Evolutionary conservation across 1,140 invertebrate genomes (phyloP).

Genomic region (Melanaphis sacchari): DNA sequence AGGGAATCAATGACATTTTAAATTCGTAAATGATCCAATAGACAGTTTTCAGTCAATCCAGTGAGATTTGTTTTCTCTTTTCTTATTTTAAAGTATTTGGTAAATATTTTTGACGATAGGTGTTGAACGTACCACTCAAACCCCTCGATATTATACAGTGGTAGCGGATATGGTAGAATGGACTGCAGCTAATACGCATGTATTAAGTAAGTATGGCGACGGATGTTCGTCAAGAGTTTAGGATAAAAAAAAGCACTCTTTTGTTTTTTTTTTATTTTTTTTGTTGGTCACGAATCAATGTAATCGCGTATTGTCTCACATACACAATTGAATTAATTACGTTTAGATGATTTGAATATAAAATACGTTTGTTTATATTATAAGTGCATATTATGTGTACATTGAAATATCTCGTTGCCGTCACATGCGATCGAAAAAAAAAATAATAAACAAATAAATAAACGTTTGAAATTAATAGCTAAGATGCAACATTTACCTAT

Average conservation of each 20-base stretch:
- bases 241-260: background rate
- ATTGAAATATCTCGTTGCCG: background rate
- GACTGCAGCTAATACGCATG: background rate
- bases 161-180: background rate
- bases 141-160: background rate
- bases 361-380: background rate
- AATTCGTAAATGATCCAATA: background rate
- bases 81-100: background rate
- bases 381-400: background rate
- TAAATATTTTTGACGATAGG: background rate
- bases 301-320: background rate
- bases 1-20: background rate
- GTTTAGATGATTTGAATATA: constrained; percentile 15
- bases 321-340: constrained; percentile 36
- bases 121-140: background rate
- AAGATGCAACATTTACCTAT: background rate
- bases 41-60: background rate
- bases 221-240: background rate
- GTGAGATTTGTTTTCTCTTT: background rate
- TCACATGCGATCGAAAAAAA: background rate
- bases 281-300: background rate
- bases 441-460: constrained; percentile 14
- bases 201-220: background rate
- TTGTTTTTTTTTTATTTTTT: background rate
- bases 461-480: background rate